Base-by-base conservation (phyloP, 1,140 invertebrate species). In the Asbolus verrucosus region DNA sequence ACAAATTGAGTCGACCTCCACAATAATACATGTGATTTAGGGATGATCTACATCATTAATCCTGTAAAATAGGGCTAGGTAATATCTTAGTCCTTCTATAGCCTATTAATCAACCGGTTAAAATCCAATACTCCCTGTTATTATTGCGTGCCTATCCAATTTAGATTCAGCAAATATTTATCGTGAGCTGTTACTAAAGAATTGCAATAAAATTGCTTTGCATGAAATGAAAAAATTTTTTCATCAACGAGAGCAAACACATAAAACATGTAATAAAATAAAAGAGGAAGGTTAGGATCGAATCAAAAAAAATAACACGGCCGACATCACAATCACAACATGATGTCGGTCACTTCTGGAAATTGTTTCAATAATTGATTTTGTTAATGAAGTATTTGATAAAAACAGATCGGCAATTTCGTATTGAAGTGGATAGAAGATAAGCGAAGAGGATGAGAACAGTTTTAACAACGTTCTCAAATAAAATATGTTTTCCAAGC, bases 21-120 rank as follows among this genome's bases (percentile, higher is more conserved):
- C 43, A 54, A 54, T 54, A 54, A 54, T 54, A 54, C 46, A 21
- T 54, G 46, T 54, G 46, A 19, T 54, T 54, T 54, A 14, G 46
- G 46, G 46, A 27, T 54, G 46, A 54, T 54, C 46, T 27, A 21
- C 19, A 27, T 54, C 46, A 54, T 54, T 54, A 54, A 54, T 54
- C 21, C 46, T 13, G 19, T 24, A 27, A 54, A 54, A 27, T 27
- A 21, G 46, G 46, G 21, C n/a, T 27, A 54, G 18, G 21, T 54
- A 54, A 54, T 54, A 54, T 54, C 46, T 54, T 54, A 27, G 46
- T 54, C 46, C 46, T 54, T 27, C 46, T n/a, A 54, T 24, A 11
- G 46, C 3, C 46, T 11, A 54, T 54, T 54, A 54, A 54, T 54
- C 46, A 54, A 54, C 46, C 19, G 14, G 46, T 54, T 54, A 54